Percentiles rank a stretch among this genome's conserved stretches.
Evolutionary conservation across 2,113 vertebrate genomes (phyloP).

Genomic region (Chamaetylas fuelleborni): DNA sequence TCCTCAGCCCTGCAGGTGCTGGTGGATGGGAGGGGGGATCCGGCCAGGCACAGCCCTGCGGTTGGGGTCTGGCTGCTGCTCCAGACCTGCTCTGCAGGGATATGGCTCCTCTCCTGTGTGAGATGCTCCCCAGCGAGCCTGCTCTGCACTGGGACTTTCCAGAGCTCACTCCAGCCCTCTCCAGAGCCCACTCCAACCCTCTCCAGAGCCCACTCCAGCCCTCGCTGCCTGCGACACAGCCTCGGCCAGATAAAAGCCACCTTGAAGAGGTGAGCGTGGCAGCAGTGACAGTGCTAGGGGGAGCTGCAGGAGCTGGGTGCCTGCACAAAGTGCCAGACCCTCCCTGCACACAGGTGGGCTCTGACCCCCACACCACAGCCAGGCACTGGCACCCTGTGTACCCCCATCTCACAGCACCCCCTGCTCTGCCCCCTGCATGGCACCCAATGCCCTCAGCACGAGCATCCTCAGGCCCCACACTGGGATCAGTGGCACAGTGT

Average conservation of each 20-base stretch:
- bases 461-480: accelerated
- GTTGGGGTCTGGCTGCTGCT: not conserved
- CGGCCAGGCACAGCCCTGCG: accelerated
- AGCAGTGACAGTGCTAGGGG: accelerated
- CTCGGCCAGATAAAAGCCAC: not conserved
- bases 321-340: not conserved
- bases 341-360: not conserved
- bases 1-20: accelerated
- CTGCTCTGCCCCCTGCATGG: accelerated
- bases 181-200: not conserved
- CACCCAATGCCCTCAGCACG: accelerated
- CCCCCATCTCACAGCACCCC: accelerated
- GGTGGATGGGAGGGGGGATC: accelerated
- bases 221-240: accelerated
- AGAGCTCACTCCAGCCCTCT: not conserved
- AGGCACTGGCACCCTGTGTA: accelerated
- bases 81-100: not conserved
- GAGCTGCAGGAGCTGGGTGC: not conserved
- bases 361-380: accelerated
- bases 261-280: not conserved
- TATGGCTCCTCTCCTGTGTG: accelerated
- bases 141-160: not conserved
- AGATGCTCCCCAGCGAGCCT: not conserved
- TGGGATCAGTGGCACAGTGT: accelerated
- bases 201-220: not conserved